Evolutionary conservation across 2,888 invertebrate genomes (phyloP), one percentile per base, ranked within the genome.

Genomic region (Pollenia angustigena): DNA sequence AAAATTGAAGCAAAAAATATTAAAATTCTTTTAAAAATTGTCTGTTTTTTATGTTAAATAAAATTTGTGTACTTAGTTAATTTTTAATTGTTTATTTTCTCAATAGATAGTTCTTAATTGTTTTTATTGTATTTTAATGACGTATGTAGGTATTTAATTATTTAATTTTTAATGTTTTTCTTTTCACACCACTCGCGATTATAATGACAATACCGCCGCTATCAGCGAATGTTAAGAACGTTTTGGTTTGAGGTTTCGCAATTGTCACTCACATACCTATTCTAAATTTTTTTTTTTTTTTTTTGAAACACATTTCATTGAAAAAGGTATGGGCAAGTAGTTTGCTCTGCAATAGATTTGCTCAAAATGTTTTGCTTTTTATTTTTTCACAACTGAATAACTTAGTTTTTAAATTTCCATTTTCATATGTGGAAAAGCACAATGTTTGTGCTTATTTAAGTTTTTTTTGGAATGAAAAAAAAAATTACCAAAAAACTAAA

Each of bases 161-260:
- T 78, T 74, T 40, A 3, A 68, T 71, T 71, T 76, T 50, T 14
- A 64, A 32, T 72, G 50, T 58, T 52, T 80, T 69, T 75, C 44
- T 52, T 16, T 54, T 60, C 58, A 79, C 79, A 42, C 23, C 40
- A 71, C 52, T 44, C 68, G 32, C 56, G 18, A 46, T 46, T 48
- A 54, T 10, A 58, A 44, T 23, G 7, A 48, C 23, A 58, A 58
- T 60, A 84, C 78, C 86, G 84, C 32, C 76, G 84, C 81, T 81
- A 56, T 74, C 76, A 40, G 23, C 52, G 72, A 78, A 76, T 84
- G 87, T 87, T 78, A 84, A 72, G 72, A 81, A 84, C 76, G 76
- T 62, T 84, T 87, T 84, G 84, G 84, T 84, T 84, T 87, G 84
- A 84, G 87, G 69, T 87, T 83, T 87, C 54, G 44, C 68, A 79